phyloP scores from a whole-genome alignment of 1,140 invertebrate genomes.

The Drosophila suzukii region DNA sequence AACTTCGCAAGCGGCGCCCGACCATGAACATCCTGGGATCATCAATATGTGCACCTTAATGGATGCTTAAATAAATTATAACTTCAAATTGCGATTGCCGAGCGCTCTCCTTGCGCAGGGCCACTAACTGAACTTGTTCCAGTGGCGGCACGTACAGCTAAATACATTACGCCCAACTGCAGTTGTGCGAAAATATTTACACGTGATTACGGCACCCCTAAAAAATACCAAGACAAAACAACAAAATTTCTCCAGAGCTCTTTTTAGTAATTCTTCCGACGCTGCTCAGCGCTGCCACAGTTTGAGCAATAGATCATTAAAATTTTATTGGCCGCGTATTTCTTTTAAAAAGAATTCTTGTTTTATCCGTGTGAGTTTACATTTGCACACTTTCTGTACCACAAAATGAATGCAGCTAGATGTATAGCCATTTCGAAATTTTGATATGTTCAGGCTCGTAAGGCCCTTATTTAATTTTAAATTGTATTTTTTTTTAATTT shows the following conservation, averaged over 20 bases:
- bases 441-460: neutral
- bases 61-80: constrained; percentile 82
- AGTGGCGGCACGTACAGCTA: constrained; percentile 68
- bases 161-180: constrained; percentile 76
- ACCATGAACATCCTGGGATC: constrained; percentile 34
- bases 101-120: constrained; percentile 4
- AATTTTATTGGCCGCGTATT: constrained; percentile 63
- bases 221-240: constrained; percentile 22
- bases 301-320: constrained; percentile 30
- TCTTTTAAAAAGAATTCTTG: neutral
- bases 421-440: too few relatives aligned
- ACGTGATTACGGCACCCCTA: constrained; percentile 55
- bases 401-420: neutral
- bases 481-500: constrained; percentile 22
- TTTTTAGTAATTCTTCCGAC: constrained; percentile 40
- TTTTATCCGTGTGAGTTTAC: too few relatives aligned
- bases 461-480: constrained; percentile 44
- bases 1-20: constrained; percentile 12
- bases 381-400: too few relatives aligned
- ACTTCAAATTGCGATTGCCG: constrained; percentile 79
- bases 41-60: constrained; percentile 81
- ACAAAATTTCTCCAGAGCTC: constrained; percentile 28
- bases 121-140: constrained; percentile 20
- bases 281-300: neutral
- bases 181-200: constrained; percentile 76